phyloP scores from a whole-genome alignment of 2,797 vertebrate species.

The Cercopithecus mitis region DNA sequence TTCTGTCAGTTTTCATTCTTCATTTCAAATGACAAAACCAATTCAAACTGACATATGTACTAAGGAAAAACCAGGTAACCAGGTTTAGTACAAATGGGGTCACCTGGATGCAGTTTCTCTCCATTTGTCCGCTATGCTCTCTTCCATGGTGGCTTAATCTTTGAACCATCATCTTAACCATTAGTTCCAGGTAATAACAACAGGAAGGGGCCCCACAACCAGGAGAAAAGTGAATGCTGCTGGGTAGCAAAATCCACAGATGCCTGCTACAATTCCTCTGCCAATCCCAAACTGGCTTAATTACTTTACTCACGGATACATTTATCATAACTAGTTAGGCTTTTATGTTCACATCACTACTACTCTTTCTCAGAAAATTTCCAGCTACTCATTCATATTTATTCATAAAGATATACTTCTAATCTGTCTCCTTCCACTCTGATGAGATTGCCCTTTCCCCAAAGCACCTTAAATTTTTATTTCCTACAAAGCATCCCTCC shows the following conservation, averaged over 20 bases:
- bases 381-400: not conserved
- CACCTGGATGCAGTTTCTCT: not conserved
- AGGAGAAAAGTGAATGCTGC: not conserved
- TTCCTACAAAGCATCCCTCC: not conserved
- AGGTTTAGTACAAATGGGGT: not conserved
- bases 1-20: not conserved
- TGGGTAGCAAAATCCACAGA: not conserved
- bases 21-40: constrained; percentile 47
- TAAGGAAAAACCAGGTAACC: not conserved
- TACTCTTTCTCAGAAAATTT: not conserved
- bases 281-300: not conserved
- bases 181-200: not conserved
- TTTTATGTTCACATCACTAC: not conserved
- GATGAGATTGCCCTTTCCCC: not conserved
- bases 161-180: not conserved
- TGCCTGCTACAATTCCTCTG: not conserved
- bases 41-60: not conserved
- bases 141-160: not conserved
- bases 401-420: not conserved
- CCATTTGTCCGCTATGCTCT: not conserved
- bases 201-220: not conserved
- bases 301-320: not conserved
- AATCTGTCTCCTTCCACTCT: not conserved
- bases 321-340: not conserved
- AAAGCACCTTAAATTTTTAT: constrained; percentile 3